Evolutionary conservation across 2,888 invertebrate genomes (phyloP), one percentile per base, ranked within the genome.

Genomic region (Lasioglossum calceatum): DNA sequence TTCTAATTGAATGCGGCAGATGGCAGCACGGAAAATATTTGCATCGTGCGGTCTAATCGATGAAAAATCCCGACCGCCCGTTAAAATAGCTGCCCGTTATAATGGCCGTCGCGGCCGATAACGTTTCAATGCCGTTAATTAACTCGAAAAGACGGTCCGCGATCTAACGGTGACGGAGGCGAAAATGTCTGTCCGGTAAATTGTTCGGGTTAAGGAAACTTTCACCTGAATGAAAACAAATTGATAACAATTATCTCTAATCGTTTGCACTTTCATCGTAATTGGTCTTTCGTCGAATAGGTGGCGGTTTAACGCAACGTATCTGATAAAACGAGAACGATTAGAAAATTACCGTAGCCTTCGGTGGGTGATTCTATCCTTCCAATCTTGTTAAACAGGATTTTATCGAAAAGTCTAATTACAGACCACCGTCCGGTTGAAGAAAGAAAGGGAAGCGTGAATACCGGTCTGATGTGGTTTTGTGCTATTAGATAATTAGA

Each of bases 121-220:
- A 82, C 61, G 36, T 67, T 36, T 32, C 67, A 27, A 77, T 44
- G 76, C 71, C 61, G 82, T 72, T 82, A 84, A 84, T 81, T 81
- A 80, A 79, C 78, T 79, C 67, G 79, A 47, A 77, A 80, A 47
- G n/a, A 32, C 23, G 27, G 77, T 72, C 16, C 81, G 23, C 50
- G 27, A 7, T 19, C 47, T 58, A 83, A 83, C 75, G 78, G 70
- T 27, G 77, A 10, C 32, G 19, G 19, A n/a, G 5, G 16, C 58
- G 58, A 44, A 61, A 42, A 36, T 32, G 23, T 64, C 23, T 8
- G 32, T 12, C 8, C 4, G 32, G 32, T 23, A 32, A 0, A 36
- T 44, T 5, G 67, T 1, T 67, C 32, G 23, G 61, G 14, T 27
- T 2, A 0, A 16, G 27, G 0, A 64, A 64, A 64, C 61, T 47